Evolutionary conservation across 2,888 invertebrate species (phyloP).

Genomic region (Cylloceria caligata): DNA sequence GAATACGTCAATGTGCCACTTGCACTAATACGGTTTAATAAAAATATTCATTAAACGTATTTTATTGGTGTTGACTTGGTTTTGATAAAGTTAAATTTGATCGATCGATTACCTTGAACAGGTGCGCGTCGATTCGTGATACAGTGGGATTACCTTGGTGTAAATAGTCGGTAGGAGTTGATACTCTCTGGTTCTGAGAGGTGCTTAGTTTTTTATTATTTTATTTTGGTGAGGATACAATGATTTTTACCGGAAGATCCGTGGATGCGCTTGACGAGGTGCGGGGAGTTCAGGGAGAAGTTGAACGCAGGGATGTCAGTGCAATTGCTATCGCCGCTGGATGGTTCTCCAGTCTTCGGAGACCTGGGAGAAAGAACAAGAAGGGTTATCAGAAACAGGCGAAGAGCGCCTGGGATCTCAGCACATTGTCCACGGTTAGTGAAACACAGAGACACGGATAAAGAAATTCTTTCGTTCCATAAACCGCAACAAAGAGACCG

Average conservation of each 20-base stretch:
- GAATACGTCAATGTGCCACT: not conserved
- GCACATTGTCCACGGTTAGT: conserved; percentile 87
- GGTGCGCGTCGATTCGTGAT: not conserved
- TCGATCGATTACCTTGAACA: not conserved
- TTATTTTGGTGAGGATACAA: conserved; percentile 55
- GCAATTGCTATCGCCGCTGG: conserved; percentile 86
- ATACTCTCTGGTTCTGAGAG: not conserved
- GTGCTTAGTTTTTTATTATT: not conserved
- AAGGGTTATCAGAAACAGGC: conserved; percentile 78
- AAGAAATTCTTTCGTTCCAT: not conserved
- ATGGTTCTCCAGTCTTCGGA: conserved; percentile 93
- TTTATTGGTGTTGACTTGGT: not conserved
- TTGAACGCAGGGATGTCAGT: conserved; percentile 75
- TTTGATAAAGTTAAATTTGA: not conserved
- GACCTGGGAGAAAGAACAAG: conserved; percentile 85
- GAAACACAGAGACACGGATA: conserved; percentile 29
- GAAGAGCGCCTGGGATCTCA: conserved; percentile 88
- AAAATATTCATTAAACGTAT: not conserved
- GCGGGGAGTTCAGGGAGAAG: conserved; percentile 71
- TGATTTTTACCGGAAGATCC: conserved; percentile 82
- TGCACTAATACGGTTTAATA: not conserved
- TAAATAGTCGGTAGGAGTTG: not conserved
- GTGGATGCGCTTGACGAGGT: conserved; percentile 81
- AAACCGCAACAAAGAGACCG: not conserved
- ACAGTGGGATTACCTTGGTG: not conserved